These are phyloP conservation scores for Eupeodes luniger DNA, from an alignment of 2,888 invertebrate genomes.

Conservation along the genomic window DNA sequence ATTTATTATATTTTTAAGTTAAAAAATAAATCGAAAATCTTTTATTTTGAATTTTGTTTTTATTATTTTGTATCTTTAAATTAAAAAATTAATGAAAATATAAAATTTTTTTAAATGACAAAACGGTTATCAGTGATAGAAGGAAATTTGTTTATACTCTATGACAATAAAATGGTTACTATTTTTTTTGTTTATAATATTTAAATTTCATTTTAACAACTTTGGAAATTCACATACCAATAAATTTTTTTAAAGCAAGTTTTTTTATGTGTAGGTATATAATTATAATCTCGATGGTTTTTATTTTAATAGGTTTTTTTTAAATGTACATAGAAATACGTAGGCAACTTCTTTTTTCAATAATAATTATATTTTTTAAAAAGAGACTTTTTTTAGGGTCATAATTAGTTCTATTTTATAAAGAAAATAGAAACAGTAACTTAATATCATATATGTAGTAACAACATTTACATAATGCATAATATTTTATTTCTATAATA, in stretches of 20 bases:
- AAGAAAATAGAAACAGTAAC: background rate
- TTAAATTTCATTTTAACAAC: conserved; percentile 1
- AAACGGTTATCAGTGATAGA: conserved; percentile 17
- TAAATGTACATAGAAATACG: too few relatives aligned
- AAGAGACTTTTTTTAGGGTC: background rate
- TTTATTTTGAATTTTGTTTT: conserved; percentile 2
- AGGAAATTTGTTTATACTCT: conserved; percentile 17
- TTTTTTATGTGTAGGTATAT: background rate
- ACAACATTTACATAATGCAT: background rate
- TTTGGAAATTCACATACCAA: background rate
- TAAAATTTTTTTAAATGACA: background rate
- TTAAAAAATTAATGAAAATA: background rate
- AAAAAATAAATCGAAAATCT: background rate
- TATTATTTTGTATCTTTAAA: background rate
- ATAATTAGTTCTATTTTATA: background rate
- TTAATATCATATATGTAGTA: background rate
- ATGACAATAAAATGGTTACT: background rate
- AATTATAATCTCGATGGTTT: background rate
- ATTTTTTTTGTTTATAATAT: background rate
- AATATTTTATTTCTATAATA: background rate
- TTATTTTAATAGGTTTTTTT: background rate
- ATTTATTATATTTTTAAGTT: background rate
- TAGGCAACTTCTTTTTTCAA: background rate
- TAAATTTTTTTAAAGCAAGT: background rate
- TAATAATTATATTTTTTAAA: background rate